These are phyloP conservation scores for Paraescarpia echinospica DNA, from an alignment of 1,140 invertebrate species.

Conservation along the genomic window DNA sequence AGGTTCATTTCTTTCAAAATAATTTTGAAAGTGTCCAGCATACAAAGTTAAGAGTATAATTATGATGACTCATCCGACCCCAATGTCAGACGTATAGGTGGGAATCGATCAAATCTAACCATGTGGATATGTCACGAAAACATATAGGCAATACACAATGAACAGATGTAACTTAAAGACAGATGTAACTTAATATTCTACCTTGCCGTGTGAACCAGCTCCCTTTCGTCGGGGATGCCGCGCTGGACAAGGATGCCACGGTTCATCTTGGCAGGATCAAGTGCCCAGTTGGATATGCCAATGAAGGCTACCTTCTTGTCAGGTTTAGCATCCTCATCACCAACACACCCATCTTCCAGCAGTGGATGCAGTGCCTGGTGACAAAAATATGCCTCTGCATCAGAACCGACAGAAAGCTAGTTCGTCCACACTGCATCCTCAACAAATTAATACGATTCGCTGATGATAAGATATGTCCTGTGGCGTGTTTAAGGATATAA, in stretches of 20 bases:
- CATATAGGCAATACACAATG: not conserved
- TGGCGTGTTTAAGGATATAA: no score
- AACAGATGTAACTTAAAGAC: not conserved
- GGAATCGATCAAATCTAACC: no score
- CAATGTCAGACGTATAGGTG: no score
- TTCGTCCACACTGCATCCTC: no score
- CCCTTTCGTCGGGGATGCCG: slow-evolving; percentile 44
- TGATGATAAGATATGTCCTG: no score
- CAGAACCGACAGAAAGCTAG: no score
- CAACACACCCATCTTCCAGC: slow-evolving; percentile 47
- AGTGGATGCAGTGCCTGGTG: slow-evolving; percentile 46
- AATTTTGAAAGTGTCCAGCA: slow-evolving; percentile 52
- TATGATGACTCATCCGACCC: no score
- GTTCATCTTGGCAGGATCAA: slow-evolving; percentile 57
- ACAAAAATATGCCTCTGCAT: not conserved
- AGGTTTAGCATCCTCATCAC: slow-evolving; percentile 40
- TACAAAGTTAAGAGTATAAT: slow-evolving; percentile 53
- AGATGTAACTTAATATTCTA: slow-evolving; percentile 22
- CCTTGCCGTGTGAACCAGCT: slow-evolving; percentile 42
- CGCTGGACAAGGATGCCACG: slow-evolving; percentile 49
- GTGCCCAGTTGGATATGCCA: slow-evolving; percentile 56
- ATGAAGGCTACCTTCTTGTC: slow-evolving; percentile 51
- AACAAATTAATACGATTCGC: no score
- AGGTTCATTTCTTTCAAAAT: slow-evolving; percentile 31
- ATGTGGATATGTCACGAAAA: no score